Base-by-base conservation (phyloP, 2,888 invertebrate genomes). In the Drosophila atroscutellata region DNA sequence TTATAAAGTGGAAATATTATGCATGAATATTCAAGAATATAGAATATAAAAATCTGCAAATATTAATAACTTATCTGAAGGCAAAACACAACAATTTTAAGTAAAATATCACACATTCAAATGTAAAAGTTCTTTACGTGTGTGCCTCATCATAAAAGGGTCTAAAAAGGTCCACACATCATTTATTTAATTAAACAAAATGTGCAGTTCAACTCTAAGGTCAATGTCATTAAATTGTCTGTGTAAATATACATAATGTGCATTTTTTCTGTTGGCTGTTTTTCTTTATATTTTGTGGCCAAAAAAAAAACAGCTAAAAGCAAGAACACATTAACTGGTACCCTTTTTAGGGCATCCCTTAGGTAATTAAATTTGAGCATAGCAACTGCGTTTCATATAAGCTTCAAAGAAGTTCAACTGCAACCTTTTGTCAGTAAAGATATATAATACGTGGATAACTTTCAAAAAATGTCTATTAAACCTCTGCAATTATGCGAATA, bases 221-320 rank as follows among this genome's bases (percentile, higher is more conserved):
- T 45, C 34, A 58, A 67, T 37, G 15, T 9, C 18, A 62, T 54
- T 30, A 54, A 79, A 82, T 73, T 68, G 72, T 58, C 63, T 68
- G 67, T 66, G 36, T 59, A 81, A 77, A 62, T 55, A 50, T 65
- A 26, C 42, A 66, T 47, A 75, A 65, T 78, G 68, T 66, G 51
- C 1, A 20, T 42, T 42, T 58, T 51, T 47, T 36, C 15, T 20
- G 52, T 52, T 34, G 8, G 18, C 18, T 18, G 36, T n/a, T 13
- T 6, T 7, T 37, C 11, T 9, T 39, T 18, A 24, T 52, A 39
- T 54, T 13, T 36, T 20, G 15, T 7, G 11, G n/a, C 0, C 1
- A 34, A 45, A 50, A 51, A 9, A 42, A 42, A 45, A 24, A 24
- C 20, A 8, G 39, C 1, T 6, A 9, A 26, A 54, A 57, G 9